These are phyloP conservation scores for Phoeniculus purpureus DNA, from an alignment of 2,797 vertebrate species.

Conservation along the genomic window DNA sequence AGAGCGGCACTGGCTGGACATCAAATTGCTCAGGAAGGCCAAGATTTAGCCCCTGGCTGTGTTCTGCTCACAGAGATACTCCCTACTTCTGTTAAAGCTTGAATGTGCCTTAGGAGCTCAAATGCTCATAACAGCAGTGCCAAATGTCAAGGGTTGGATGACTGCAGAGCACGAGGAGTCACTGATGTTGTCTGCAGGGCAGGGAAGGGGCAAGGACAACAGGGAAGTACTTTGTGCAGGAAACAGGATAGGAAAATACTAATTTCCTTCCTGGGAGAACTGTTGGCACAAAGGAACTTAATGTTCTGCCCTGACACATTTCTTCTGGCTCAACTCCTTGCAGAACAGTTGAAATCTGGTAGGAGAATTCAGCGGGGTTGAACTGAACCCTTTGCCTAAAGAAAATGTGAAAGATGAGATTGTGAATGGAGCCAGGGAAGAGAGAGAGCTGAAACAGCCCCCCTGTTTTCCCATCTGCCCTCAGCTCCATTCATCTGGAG, in stretches of 20 bases:
- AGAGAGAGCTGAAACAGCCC: background rate
- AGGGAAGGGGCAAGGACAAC: background rate
- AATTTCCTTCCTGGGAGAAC: background rate
- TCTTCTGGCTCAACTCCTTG: background rate
- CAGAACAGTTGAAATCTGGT: background rate
- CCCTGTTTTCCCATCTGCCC: background rate
- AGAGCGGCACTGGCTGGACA: background rate
- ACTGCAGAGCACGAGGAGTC: background rate
- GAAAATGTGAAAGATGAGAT: background rate
- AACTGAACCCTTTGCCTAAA: background rate
- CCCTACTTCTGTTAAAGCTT: background rate
- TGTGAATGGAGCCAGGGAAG: background rate
- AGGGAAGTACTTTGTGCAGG: background rate
- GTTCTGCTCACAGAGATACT: background rate
- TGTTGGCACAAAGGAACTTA: background rate
- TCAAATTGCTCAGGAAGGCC: background rate
- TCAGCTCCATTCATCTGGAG: background rate
- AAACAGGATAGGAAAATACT: background rate
- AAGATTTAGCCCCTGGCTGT: background rate
- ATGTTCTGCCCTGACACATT: background rate
- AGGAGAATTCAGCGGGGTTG: background rate
- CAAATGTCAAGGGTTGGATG: background rate
- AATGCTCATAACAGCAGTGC: background rate
- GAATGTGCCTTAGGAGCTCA: background rate
- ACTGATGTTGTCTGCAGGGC: background rate